Evolutionary conservation across 2,113 vertebrate genomes (phyloP).

Genomic region (Dunckerocampus dactyliophorus): DNA sequence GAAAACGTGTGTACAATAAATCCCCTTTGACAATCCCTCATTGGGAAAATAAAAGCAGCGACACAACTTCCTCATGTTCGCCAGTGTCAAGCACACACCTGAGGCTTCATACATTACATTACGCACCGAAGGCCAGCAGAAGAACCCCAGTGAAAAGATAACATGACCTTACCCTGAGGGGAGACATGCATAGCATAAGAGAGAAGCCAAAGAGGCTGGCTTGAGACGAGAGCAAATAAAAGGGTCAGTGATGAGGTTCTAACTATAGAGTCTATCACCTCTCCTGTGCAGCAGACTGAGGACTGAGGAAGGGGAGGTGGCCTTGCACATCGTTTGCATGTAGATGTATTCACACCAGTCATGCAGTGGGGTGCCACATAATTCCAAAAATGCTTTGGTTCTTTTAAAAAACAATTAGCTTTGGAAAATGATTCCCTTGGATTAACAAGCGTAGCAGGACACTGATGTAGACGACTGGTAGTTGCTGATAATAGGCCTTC

Average conservation of each 20-base stretch:
- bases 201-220: conserved; percentile 14
- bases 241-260: conserved; percentile 58
- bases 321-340: no score
- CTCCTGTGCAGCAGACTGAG: conserved; percentile 15
- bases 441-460: no score
- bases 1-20: conserved; percentile 45
- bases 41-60: conserved; percentile 63
- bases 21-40: conserved; percentile 68
- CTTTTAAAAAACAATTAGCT: no score
- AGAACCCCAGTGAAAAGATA: conserved; percentile 67
- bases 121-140: conserved; percentile 67
- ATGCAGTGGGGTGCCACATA: no score
- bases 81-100: conserved; percentile 71
- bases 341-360: no score
- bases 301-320: conserved; percentile 20
- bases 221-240: conserved; percentile 44
- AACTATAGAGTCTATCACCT: conserved; percentile 61
- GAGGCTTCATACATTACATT: conserved; percentile 73
- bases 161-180: conserved; percentile 57
- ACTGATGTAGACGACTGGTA: no score
- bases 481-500: no score
- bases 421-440: no score
- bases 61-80: conserved; percentile 72
- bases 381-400: no score
- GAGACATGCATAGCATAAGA: conserved; percentile 9